A percentile compares a stretch with the other conserved stretches of the same genome.
These are phyloP conservation scores for Callopanchax toddi DNA, from an alignment of 2,113 vertebrate species.

Conservation along the genomic window DNA sequence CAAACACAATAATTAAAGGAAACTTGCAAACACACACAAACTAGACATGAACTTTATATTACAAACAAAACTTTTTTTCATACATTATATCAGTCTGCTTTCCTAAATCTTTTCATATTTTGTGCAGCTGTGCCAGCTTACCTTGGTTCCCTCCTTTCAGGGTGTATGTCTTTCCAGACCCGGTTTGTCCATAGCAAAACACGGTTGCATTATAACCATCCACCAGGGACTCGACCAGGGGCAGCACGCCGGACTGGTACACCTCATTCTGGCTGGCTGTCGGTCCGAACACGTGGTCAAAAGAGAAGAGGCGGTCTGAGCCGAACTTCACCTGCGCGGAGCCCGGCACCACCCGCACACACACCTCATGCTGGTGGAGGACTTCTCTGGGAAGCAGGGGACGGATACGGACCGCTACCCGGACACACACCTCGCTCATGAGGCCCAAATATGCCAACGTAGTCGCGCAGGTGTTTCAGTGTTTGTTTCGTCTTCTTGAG, in stretches of 20 bases:
- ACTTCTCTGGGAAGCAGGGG: conserved; percentile 89
- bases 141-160: conserved; percentile 83
- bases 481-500: no score
- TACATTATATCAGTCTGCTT: no score
- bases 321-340: conserved; percentile 85
- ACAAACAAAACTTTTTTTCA: no score
- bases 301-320: conserved; percentile 85
- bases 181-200: conserved; percentile 93
- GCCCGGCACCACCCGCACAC: conserved; percentile 83
- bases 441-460: background rate
- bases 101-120: background rate
- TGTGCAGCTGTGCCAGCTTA: conserved; percentile 47
- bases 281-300: conserved; percentile 90
- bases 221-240: conserved; percentile 83
- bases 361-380: conserved; percentile 85
- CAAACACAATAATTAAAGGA: no score
- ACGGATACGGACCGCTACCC: conserved; percentile 89
- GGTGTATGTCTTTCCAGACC: conserved; percentile 93
- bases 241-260: conserved; percentile 85
- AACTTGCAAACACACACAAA: no score
- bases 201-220: conserved; percentile 90
- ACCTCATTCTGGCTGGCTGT: conserved; percentile 85
- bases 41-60: no score
- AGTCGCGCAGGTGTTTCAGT: background rate
- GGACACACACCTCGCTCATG: conserved; percentile 86